Conservation (phyloP, 1,140 invertebrate genomes). For the Fopius arisanus region DNA sequence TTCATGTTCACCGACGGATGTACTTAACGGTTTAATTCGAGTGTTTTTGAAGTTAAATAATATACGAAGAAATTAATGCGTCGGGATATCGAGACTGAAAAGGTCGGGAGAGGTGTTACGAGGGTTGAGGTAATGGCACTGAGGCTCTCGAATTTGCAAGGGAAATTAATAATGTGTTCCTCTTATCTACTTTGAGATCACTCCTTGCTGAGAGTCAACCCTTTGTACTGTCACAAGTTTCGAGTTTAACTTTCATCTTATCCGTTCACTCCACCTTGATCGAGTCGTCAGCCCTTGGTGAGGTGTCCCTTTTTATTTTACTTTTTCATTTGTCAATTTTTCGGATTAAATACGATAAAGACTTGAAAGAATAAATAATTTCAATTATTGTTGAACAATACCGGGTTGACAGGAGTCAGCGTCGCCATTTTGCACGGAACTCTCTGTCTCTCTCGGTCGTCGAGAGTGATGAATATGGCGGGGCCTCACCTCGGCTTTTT, state of each 20-base stretch:
- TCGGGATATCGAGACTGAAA: neutral
- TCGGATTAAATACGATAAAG: too few species aligned
- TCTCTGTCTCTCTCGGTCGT: too few species aligned
- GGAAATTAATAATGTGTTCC: conserved; percentile 54
- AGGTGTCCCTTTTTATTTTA: neutral
- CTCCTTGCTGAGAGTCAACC: conserved; percentile 43
- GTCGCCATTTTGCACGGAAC: too few species aligned
- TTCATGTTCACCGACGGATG: neutral
- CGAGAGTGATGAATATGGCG: too few species aligned
- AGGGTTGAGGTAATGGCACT: neutral
- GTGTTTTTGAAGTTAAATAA: neutral
- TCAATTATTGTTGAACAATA: too few species aligned
- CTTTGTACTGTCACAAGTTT: conserved; percentile 38
- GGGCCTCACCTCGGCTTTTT: too few species aligned
- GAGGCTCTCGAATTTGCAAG: conserved; percentile 48
- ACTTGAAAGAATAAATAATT: too few species aligned
- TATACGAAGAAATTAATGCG: neutral
- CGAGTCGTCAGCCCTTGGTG: conserved; percentile 9
- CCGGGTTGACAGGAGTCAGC: too few species aligned
- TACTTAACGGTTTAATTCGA: neutral
- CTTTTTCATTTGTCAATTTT: too few species aligned
- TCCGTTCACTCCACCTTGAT: conserved; percentile 20
- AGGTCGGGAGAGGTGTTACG: conserved; percentile 23
- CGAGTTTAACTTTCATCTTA: conserved; percentile 40
- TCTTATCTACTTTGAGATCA: conserved; percentile 44